Evolutionary conservation across 53 echinoderm and acorn worm species (phyloP).

Genomic region (Antedon mediterranea): DNA sequence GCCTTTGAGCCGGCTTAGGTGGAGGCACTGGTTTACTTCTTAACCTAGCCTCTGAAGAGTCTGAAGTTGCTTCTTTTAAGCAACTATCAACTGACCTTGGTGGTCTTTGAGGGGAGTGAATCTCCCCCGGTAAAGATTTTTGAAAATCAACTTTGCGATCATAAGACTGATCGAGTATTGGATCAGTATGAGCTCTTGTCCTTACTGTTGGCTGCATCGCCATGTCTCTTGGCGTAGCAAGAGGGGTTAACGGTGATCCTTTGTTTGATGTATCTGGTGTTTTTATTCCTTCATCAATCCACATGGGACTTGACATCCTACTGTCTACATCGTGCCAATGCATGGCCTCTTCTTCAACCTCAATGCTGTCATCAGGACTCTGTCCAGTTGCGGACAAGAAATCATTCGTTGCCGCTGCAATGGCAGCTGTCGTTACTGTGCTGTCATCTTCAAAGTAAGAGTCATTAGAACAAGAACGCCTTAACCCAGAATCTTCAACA

Average conservation of each 20-base stretch:
- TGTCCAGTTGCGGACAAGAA: conserved; percentile 30
- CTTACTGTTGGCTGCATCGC: conserved; percentile 12
- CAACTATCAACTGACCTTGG: neutral
- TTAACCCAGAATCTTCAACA: conserved; percentile 39
- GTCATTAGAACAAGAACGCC: conserved; percentile 60
- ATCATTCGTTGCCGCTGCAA: conserved; percentile 61
- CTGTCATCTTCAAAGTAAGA: conserved; percentile 82
- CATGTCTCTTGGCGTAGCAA: conserved; percentile 31
- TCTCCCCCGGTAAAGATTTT: conserved; percentile 2
- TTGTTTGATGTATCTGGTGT: conserved; percentile 60
- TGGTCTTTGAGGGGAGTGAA: conserved; percentile 1
- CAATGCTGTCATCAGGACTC: conserved; percentile 17
- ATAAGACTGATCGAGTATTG: neutral
- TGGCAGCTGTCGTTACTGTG: conserved; percentile 50
- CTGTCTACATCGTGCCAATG: conserved; percentile 2
- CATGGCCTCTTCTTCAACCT: neutral
- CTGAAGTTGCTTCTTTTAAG: neutral
- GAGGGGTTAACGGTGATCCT: conserved; percentile 21
- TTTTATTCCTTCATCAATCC: conserved; percentile 85
- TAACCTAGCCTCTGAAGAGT: neutral
- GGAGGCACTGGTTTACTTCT: neutral
- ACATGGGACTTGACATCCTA: conserved; percentile 57
- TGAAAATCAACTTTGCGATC: neutral
- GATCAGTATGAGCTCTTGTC: neutral
- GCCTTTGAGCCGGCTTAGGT: neutral